Percentiles rank a stretch among this genome's conserved stretches.
These are phyloP conservation scores for Pinna nobilis DNA, from an alignment of 1,140 invertebrate species.

Conservation along the genomic window DNA sequence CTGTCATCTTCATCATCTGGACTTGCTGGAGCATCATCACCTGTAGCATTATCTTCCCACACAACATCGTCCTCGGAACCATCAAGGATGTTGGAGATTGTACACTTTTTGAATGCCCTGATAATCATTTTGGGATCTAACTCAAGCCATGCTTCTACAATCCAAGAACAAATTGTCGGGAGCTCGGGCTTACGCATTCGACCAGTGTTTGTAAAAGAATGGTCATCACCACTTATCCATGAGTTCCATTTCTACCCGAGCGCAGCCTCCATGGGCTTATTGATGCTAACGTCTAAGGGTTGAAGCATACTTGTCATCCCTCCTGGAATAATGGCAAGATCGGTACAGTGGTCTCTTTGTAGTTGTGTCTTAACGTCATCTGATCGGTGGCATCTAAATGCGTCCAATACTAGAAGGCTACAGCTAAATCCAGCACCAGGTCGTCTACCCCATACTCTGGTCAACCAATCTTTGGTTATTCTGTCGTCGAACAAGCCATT, in stretches of 20 bases:
- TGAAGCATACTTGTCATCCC: constrained; percentile 59
- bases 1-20: no score
- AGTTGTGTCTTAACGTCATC: not conserved
- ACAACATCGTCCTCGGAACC: constrained; percentile 41
- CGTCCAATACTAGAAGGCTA: constrained; percentile 16
- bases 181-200: no score
- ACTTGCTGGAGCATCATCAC: no score
- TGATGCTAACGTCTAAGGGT: constrained; percentile 62
- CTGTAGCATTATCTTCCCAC: no score
- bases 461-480: constrained; percentile 13
- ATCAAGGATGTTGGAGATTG: constrained; percentile 44
- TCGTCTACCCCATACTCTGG: not conserved
- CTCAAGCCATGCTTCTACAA: constrained; percentile 16
- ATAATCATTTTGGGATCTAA: constrained; percentile 21
- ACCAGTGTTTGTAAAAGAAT: no score
- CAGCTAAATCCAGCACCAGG: constrained; percentile 1
- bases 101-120: constrained; percentile 43
- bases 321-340: constrained; percentile 48
- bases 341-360: no score
- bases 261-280: constrained; percentile 59
- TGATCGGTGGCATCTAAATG: constrained; percentile 10
- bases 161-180: constrained; percentile 7
- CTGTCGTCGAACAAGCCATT: constrained; percentile 18
- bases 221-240: constrained; percentile 49
- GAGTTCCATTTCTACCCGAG: constrained; percentile 48